A percentile compares a stretch with the other conserved stretches of the same genome.
Evolutionary conservation across 2,888 invertebrate species (phyloP).

Genomic region (Scrobipalpa atriplicella): DNA sequence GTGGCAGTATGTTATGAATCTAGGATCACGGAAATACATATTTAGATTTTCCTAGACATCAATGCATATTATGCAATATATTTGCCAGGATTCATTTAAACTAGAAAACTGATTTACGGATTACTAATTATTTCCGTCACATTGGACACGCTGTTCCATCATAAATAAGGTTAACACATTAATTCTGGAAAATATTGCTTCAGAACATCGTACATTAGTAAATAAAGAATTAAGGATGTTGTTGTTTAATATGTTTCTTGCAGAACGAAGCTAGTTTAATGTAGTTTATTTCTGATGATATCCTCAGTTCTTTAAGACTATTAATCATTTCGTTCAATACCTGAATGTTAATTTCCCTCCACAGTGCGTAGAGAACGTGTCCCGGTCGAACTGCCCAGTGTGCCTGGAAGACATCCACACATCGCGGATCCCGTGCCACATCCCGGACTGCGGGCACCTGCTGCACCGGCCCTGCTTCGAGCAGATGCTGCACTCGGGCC

Average conservation of each 20-base stretch:
- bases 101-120: neutral
- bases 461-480: slow-evolving; percentile 94
- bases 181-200: neutral
- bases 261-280: too few species aligned
- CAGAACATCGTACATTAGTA: too few species aligned
- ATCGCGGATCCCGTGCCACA: slow-evolving; percentile 93
- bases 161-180: neutral
- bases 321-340: too few species aligned
- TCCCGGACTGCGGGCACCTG: slow-evolving; percentile 94
- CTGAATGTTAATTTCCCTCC: neutral
- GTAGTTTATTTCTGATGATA: too few species aligned
- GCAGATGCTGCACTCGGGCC: slow-evolving; percentile 89
- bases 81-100: neutral
- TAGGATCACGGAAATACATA: neutral
- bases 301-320: too few species aligned
- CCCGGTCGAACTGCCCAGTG: slow-evolving; percentile 93
- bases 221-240: too few species aligned
- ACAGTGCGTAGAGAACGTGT: slow-evolving; percentile 95
- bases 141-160: neutral
- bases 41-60: neutral
- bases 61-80: neutral
- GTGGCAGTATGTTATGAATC: too few species aligned
- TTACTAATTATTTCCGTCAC: neutral
- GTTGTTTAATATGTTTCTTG: too few species aligned
- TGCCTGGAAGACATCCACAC: slow-evolving; percentile 96